Evolutionary conservation across 2,113 vertebrate genomes (phyloP), one percentile per base, ranked within the genome.

Genomic region (Psilopsiagon aymara): DNA sequence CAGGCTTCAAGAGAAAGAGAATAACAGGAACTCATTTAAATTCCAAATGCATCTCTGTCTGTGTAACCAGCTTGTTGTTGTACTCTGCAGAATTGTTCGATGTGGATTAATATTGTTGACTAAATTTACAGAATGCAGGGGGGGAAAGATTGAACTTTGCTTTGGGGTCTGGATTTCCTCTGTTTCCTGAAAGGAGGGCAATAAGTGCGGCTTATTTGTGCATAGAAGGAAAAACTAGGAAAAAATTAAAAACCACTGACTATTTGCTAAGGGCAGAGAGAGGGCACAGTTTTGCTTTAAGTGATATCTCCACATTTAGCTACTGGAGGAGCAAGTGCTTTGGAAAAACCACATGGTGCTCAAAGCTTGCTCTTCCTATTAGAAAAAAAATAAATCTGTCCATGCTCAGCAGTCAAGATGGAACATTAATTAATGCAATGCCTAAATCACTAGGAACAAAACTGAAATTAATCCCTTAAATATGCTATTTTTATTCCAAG

Each of bases 91-190:
- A 96, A 96, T 97, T 95, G 96, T 88, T 97, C 87, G 1, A 44
- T 86, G 92, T 94, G 97, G 95, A 95, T 97, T 97, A 96, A 96
- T 97, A 96, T 89, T 94, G 91, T 94, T 96, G 91, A 95, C 96
- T 95, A 81, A 86, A 92, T 96, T 93, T 96, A 87, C 75, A 53
- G 86, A 94, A 55, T 70, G 21, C n/a, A 4, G 78, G 79, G 86
- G 86, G 64, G 55, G 39, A 49, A 89, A 96, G 91, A 92, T 8
- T 79, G 86, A 97, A 95, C 97, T 93, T 95, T 86, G 43, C 85
- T 59, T 59, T 44, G 59, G 87, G 94, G 86, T 96, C 90, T 74
- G 91, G 85, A 79, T 92, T 92, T 95, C 79, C 83, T 82, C 78
- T 79, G 67, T 94, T 95, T 83, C 87, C 86, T 83, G 86, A 86